Evolutionary conservation across 2,113 vertebrate species (phyloP).

Genomic region (Podocnemis expansa): DNA sequence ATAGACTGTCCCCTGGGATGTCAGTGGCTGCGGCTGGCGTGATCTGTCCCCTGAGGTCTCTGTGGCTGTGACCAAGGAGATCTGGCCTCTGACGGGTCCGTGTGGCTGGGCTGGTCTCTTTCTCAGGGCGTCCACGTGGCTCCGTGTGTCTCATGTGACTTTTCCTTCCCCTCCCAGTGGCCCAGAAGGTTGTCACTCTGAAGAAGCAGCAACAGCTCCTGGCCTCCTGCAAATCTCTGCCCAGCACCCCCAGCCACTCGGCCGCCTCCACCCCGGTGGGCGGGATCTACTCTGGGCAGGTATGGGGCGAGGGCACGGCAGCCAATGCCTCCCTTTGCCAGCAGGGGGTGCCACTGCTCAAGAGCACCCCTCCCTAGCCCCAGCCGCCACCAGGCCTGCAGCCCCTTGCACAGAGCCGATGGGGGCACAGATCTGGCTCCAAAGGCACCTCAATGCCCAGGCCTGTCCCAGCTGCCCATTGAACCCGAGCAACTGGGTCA

Average conservation of each 20-base stretch:
- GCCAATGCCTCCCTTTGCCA: not conserved
- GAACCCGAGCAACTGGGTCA: not conserved
- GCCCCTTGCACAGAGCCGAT: not conserved
- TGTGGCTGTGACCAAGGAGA: too few relatives aligned
- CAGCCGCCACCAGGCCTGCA: not conserved
- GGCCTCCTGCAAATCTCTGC: constrained; percentile 94
- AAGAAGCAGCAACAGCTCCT: constrained; percentile 89
- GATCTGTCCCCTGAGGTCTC: too few relatives aligned
- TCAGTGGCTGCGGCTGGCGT: not conserved
- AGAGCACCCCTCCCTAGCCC: not conserved
- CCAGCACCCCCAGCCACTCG: constrained; percentile 94
- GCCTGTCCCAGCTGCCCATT: not conserved
- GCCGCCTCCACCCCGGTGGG: constrained; percentile 88
- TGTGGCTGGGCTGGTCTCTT: not conserved
- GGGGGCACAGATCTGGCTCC: too few relatives aligned
- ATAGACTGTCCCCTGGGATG: not conserved
- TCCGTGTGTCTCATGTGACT: not conserved
- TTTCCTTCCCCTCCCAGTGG: constrained; percentile 75
- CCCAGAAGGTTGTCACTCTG: constrained; percentile 89
- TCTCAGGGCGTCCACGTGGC: accelerated
- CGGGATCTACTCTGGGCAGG: constrained; percentile 26
- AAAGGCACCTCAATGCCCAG: not conserved
- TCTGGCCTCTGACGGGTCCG: not conserved
- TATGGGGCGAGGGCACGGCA: accelerated
- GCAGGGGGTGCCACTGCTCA: not conserved